Evolutionary conservation across 1,140 invertebrate species (phyloP).

Genomic region (Trichonephila clavata): DNA sequence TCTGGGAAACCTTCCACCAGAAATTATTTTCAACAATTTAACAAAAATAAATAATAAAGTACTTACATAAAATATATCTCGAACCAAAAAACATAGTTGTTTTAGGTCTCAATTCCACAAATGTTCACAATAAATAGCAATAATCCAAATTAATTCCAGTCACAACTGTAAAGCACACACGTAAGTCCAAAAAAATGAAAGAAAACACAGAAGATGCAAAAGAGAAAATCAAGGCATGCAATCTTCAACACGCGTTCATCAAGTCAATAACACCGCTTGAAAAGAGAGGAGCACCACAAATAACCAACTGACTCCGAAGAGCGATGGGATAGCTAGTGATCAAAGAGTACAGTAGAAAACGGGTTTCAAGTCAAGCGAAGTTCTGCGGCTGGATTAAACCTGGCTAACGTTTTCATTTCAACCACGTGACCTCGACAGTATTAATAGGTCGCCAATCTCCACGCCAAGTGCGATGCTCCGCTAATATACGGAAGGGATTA

Average conservation of each 20-base stretch:
- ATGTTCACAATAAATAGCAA: not conserved
- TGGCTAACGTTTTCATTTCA: conserved; percentile 16
- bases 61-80: not conserved
- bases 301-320: not conserved
- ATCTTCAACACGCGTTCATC: not conserved
- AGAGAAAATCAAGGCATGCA: not conserved
- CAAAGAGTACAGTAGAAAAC: not conserved
- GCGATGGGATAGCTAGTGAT: not conserved
- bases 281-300: not conserved
- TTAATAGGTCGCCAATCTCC: conserved; percentile 62
- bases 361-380: not conserved
- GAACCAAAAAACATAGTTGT: not conserved
- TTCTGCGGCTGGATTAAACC: conserved; percentile 48
- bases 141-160: not conserved
- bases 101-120: not conserved
- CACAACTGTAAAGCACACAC: not conserved
- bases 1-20: too few species aligned
- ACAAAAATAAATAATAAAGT: not conserved
- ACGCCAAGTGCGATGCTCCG: conserved; percentile 50
- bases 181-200: not conserved
- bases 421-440: conserved; percentile 64
- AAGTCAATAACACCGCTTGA: conserved; percentile 14
- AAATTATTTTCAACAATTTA: not conserved
- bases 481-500: conserved; percentile 55
- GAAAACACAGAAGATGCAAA: not conserved